phyloP scores from a whole-genome alignment of 2,888 invertebrate genomes.

The Cantharis rustica region DNA sequence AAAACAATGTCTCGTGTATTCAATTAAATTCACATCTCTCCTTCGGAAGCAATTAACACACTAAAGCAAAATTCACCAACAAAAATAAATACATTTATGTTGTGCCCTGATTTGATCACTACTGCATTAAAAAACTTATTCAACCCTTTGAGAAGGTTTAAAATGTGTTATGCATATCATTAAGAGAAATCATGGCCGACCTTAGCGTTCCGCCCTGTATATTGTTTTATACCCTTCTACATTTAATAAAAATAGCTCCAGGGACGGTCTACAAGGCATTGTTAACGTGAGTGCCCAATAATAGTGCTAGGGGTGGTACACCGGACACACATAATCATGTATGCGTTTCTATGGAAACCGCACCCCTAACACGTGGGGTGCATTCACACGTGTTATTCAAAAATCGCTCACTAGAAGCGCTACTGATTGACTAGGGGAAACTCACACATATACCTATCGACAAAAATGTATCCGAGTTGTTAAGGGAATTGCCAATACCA shows the following conservation, averaged over 20 bases:
- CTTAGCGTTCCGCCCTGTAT: constrained; percentile 42
- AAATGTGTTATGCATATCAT: constrained; percentile 26
- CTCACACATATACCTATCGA: constrained; percentile 20
- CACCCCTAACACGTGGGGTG: constrained; percentile 44
- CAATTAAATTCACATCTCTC: background rate
- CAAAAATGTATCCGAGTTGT: constrained; percentile 29
- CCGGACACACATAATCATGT: constrained; percentile 48
- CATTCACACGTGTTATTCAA: constrained; percentile 37
- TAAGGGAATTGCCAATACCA: constrained; percentile 31
- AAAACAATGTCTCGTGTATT: background rate
- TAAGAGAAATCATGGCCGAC: constrained; percentile 40
- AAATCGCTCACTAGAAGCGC: constrained; percentile 33
- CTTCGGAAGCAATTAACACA: constrained; percentile 11
- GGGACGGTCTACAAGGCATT: constrained; percentile 45
- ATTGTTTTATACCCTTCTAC: constrained; percentile 48
- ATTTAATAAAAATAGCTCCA: constrained; percentile 25
- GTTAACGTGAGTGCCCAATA: constrained; percentile 44
- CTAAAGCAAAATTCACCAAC: background rate
- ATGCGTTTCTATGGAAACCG: constrained; percentile 47
- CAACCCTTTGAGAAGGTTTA: constrained; percentile 36
- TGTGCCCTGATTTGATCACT: constrained; percentile 31
- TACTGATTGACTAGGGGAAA: constrained; percentile 30
- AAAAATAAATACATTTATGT: constrained; percentile 17
- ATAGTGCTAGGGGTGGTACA: constrained; percentile 44
- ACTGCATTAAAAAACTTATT: constrained; percentile 32